These are phyloP conservation scores for Drosophila ogumai DNA, from an alignment of 1,140 invertebrate species.

Conservation along the genomic window DNA sequence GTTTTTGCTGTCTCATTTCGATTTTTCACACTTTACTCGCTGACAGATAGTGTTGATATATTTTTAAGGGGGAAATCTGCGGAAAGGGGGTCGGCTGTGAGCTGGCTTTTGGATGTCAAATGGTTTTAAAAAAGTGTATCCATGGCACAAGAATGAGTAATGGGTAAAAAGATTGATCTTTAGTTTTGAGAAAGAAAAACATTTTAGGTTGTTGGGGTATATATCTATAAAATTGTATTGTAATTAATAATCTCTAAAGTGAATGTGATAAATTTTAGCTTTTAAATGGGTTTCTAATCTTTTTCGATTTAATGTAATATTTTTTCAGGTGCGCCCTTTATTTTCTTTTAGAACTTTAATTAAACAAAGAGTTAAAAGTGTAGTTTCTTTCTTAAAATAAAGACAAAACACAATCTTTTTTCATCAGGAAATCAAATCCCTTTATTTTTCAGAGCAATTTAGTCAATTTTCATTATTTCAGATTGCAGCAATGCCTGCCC, in stretches of 20 bases:
- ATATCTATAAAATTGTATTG: neutral
- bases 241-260: neutral
- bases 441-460: constrained; percentile 6
- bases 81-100: constrained; percentile 1
- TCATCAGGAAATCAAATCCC: neutral
- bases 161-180: constrained; percentile 28
- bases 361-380: too few relatives aligned
- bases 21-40: constrained; percentile 64
- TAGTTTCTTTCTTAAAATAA: neutral
- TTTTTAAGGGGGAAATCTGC: constrained; percentile 27
- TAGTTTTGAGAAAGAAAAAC: neutral
- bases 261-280: neutral
- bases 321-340: neutral
- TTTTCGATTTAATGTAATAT: neutral
- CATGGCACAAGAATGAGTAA: constrained; percentile 32
- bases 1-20: constrained; percentile 27
- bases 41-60: constrained; percentile 74
- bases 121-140: constrained; percentile 40
- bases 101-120: constrained; percentile 55
- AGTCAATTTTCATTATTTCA: constrained; percentile 21
- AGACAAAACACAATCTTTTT: neutral
- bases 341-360: neutral
- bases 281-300: neutral
- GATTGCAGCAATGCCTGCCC: neutral
- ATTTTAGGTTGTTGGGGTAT: neutral